phyloP scores from a whole-genome alignment of 1,140 invertebrate genomes.

The Caenorhabditis briggsae region DNA sequence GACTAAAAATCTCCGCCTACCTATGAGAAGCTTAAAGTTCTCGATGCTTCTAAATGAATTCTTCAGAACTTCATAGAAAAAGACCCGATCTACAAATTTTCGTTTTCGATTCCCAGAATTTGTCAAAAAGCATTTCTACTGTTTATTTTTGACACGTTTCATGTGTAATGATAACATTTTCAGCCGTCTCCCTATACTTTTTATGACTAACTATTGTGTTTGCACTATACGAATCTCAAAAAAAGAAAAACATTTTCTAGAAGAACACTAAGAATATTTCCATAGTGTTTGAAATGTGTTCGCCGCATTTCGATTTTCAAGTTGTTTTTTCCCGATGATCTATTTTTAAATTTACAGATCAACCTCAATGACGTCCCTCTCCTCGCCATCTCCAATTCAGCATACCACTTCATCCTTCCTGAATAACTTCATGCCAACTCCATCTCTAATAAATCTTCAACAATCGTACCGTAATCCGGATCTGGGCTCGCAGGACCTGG shows the following conservation, averaged over 20 bases:
- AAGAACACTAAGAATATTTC: no score
- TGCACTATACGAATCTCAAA: constrained; percentile 33
- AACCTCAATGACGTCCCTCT: constrained; percentile 48
- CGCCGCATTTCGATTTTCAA: no score
- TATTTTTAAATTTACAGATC: constrained; percentile 15
- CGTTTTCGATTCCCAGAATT: no score
- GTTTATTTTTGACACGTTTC: no score
- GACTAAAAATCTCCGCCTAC: no score
- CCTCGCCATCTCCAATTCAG: constrained; percentile 36
- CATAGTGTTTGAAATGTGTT: no score
- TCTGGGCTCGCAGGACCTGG: constrained; percentile 46
- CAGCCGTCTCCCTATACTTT: not conserved
- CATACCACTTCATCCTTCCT: constrained; percentile 53
- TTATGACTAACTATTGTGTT: constrained; percentile 26
- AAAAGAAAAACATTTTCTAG: not conserved
- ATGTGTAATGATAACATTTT: not conserved
- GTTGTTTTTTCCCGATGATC: not conserved
- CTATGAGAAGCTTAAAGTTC: no score
- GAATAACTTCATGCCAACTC: constrained; percentile 44
- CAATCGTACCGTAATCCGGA: constrained; percentile 56
- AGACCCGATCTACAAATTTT: no score
- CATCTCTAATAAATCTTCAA: constrained; percentile 55
- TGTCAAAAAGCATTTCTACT: no score
- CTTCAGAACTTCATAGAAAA: no score
- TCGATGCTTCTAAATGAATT: no score